These are phyloP conservation scores for Macquaria ambigua DNA, from an alignment of 2,113 vertebrate genomes.

Conservation along the genomic window DNA sequence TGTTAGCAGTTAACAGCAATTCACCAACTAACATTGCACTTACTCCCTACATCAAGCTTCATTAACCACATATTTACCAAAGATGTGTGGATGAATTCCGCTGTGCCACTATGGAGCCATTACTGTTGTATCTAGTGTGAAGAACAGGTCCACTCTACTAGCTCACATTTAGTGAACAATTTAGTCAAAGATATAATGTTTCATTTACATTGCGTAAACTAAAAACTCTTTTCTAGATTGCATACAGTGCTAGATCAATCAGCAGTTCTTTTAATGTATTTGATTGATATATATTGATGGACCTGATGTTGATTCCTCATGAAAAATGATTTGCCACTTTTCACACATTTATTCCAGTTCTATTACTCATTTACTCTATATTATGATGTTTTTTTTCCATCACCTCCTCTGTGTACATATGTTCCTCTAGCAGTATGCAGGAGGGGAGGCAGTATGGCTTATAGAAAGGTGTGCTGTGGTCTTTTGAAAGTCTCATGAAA, in stretches of 20 bases:
- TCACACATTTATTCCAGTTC: neutral
- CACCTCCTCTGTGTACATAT: neutral
- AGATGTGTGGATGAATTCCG: neutral
- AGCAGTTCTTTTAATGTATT: neutral
- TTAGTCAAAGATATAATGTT: too few species aligned
- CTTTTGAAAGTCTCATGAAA: conserved; percentile 15
- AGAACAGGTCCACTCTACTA: neutral
- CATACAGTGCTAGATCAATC: too few species aligned
- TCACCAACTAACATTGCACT: too few species aligned
- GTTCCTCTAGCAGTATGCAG: neutral
- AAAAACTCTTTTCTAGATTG: neutral
- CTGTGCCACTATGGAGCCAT: neutral
- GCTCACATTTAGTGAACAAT: neutral
- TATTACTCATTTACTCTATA: neutral
- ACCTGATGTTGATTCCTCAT: neutral
- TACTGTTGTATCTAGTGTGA: neutral
- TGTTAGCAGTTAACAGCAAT: too few species aligned
- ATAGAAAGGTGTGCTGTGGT: neutral
- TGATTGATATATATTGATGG: neutral
- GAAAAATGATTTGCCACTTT: neutral
- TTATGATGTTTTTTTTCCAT: neutral
- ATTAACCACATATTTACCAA: neutral
- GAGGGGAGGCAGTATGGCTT: neutral
- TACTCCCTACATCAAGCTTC: too few species aligned
- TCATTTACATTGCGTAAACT: neutral